Evolutionary conservation across 2,113 vertebrate genomes (phyloP).

Genomic region (Ariopsis seemanni): DNA sequence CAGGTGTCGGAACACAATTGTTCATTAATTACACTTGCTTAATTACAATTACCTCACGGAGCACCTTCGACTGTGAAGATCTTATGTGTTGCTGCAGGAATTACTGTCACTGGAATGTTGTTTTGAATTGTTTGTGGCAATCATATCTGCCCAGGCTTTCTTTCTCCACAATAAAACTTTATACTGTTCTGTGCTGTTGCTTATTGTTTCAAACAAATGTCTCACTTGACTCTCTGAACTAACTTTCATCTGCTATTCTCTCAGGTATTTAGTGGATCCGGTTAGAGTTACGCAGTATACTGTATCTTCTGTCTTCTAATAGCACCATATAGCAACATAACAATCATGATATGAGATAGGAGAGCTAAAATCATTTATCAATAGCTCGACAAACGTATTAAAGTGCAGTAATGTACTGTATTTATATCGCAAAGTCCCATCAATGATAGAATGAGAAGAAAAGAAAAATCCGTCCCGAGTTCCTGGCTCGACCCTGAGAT

Average conservation of each 20-base stretch:
- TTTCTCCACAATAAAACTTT: constrained; percentile 45
- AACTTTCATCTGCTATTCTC: not conserved
- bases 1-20: not conserved
- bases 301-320: not conserved
- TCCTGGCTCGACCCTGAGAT: too few species aligned
- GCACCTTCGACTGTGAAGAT: constrained; percentile 28
- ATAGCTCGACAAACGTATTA: not conserved
- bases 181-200: constrained; percentile 7
- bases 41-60: not conserved
- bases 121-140: not conserved
- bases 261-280: not conserved
- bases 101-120: not conserved
- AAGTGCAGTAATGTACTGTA: not conserved
- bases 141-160: constrained; percentile 5
- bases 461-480: not conserved
- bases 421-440: not conserved
- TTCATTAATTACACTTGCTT: constrained; percentile 13
- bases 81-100: constrained; percentile 7
- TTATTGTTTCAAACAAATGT: not conserved
- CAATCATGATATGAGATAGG: not conserved
- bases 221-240: not conserved
- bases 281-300: not conserved
- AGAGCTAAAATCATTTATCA: not conserved
- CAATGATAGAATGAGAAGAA: not conserved
- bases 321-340: not conserved